Base-by-base conservation (phyloP, 2,113 vertebrate genomes). In the Nothobranchius furzeri region DNA sequence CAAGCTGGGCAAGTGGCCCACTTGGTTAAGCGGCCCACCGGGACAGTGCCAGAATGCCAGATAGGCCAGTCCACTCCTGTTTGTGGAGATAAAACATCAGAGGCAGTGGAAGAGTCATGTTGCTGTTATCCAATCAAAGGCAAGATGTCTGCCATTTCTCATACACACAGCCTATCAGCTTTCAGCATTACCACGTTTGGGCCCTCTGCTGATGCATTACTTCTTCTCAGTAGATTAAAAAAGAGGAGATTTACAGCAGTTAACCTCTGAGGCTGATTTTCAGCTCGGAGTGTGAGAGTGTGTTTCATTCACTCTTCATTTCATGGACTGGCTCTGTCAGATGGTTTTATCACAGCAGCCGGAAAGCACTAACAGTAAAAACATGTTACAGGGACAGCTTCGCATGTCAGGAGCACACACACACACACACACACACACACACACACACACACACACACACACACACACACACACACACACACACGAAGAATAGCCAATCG, bases 151-250 rank as follows among this genome's bases (percentile, higher is more conserved):
- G 30, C 2, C 20, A 20, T 20, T 20, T 20, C 20, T 89, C 77
- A 88, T 65, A 70, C 70, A 67, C 45, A 61, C 60, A 58, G 25
- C 52, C 47, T 51, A 76, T 79, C 57, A 75, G 50, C 71, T 51
- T 30, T 64, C 69, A 73, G 75, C 36, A 14, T 76, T n/a, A 10
- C 48, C 25, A 14, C 65, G 72, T 40, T 40, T 40, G 37, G 37
- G 7, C 37, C 36, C 58, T 63, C 46, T 15, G 60, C 63, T 45
- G 47, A 48, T 45, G 37, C 60, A 62, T 79, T 78, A 57, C 68
- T 70, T 82, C 53, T 46, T 12, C 42, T 36, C 37, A 53, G 76
- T 42, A 56, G 66, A 70, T 3, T 0, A 55, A 20, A 70, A 48
- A 57, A 40, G 37, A 40, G 37, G 37, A 40, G 37, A 40, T 4